Evolutionary conservation across 2,888 invertebrate species (phyloP).

Genomic region (Ectobius pallidus): DNA sequence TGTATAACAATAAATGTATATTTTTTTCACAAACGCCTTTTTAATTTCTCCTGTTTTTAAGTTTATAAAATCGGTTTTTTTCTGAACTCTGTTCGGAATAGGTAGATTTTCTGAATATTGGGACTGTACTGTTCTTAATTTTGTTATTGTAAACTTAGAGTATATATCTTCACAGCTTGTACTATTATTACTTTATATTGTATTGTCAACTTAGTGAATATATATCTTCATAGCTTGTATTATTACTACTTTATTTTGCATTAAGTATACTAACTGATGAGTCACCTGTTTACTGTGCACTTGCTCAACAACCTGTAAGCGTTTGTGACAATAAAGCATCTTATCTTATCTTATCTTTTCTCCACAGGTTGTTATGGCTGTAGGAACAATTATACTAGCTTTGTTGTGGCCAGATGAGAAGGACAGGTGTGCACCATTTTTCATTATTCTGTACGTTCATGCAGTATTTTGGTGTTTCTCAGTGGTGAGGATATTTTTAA

Average conservation of each 20-base stretch:
- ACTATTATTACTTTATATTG: too few relatives aligned
- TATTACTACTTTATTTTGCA: too few relatives aligned
- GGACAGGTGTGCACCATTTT: conserved; percentile 62
- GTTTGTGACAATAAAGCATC: not conserved
- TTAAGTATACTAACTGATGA: too few relatives aligned
- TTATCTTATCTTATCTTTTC: not conserved
- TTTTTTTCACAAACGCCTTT: too few relatives aligned
- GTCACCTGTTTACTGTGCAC: not conserved
- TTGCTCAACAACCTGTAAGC: not conserved
- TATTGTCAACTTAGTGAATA: not conserved
- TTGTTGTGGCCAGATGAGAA: conserved; percentile 18
- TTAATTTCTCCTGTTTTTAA: too few relatives aligned
- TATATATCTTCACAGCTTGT: not conserved
- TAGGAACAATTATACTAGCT: conserved; percentile 3
- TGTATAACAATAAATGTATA: too few relatives aligned
- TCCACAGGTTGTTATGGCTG: conserved; percentile 10
- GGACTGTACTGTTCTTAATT: not conserved
- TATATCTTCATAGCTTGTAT: too few relatives aligned
- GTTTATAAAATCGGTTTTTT: too few relatives aligned
- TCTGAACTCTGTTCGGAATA: too few relatives aligned
- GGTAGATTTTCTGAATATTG: too few relatives aligned
- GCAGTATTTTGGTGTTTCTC: conserved; percentile 64
- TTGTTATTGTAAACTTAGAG: not conserved
- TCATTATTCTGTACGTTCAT: conserved; percentile 64
- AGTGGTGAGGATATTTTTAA: conserved; percentile 54